Evolutionary conservation across 2,888 invertebrate genomes (phyloP), one percentile per base, ranked within the genome.

Genomic region (Parelbella ahira): DNA sequence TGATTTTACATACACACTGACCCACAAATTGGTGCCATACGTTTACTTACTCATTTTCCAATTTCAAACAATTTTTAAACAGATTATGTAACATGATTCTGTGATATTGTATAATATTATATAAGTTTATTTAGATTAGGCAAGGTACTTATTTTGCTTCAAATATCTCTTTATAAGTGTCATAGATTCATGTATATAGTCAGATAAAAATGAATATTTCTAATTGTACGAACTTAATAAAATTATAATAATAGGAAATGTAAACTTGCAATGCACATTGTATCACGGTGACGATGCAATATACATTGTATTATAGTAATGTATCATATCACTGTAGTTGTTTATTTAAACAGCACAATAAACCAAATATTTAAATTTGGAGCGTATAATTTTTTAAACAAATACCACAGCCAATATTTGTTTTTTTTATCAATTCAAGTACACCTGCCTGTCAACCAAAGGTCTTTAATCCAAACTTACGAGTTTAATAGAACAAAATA

Each of bases 281-380:
- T n/a, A n/a, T n/a, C n/a, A n/a, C n/a, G n/a, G n/a, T n/a, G n/a
- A n/a, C n/a, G n/a, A n/a, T n/a, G n/a, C n/a, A n/a, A n/a, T n/a
- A n/a, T n/a, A n/a, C n/a, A n/a, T n/a, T n/a, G n/a, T n/a, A n/a
- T 30, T 20, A 36, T 48, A 38, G 34, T 38, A 50, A 57, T 42
- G 28, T 42, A 42, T 13, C 53, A 48, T 46, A 53, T 59, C 56
- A 53, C 42, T 44, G 50, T 69, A 68, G 66, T 69, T 68, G 68
- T 69, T 70, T 68, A 68, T 66, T 66, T 61, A 62, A 67, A 65
- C 67, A 68, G 75, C 77, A 79, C 79, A 80, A 72, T 79, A 79
- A 80, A 80, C 78, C 80, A 80, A 80, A 80, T 76, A 68, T 52
- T 58, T 53, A 58, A 58, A 51, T 20, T 38, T 18, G 12, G 12